Conservation (phyloP, 1,140 invertebrate genomes). For the Spodoptera litura region DNA sequence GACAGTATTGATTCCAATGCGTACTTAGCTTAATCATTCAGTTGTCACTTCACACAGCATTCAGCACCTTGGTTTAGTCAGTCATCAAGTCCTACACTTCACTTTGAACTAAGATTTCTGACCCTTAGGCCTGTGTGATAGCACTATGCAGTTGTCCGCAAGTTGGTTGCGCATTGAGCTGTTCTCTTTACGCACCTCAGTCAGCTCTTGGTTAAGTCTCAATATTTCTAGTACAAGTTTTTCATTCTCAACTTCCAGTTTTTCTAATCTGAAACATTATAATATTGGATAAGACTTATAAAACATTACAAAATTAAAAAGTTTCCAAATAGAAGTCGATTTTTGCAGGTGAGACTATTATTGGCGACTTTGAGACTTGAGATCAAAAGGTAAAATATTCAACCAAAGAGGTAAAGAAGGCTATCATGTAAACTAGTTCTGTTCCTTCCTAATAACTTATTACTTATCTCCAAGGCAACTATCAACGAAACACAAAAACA, state of each 20-base stretch:
- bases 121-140: slow-evolving; percentile 66
- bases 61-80: slow-evolving; percentile 59
- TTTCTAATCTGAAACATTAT: slow-evolving; percentile 73
- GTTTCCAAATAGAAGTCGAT: too few species aligned
- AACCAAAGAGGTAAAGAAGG: too few species aligned
- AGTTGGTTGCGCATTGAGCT: slow-evolving; percentile 74
- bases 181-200: slow-evolving; percentile 79
- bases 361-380: too few species aligned
- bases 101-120: slow-evolving; percentile 73
- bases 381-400: too few species aligned
- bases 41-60: slow-evolving; percentile 36
- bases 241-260: slow-evolving; percentile 81
- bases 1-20: slow-evolving; percentile 40
- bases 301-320: too few species aligned
- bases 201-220: slow-evolving; percentile 78
- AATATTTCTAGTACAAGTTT: slow-evolving; percentile 80
- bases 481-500: too few species aligned
- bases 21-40: slow-evolving; percentile 21
- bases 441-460: too few species aligned
- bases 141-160: slow-evolving; percentile 75
- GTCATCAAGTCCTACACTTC: slow-evolving; percentile 38
- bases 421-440: too few species aligned
- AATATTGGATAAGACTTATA: background rate
- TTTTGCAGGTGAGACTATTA: too few species aligned
- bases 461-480: too few species aligned